Evolutionary conservation across 1,140 invertebrate species (phyloP).

Genomic region (Campoletis sonorensis): DNA sequence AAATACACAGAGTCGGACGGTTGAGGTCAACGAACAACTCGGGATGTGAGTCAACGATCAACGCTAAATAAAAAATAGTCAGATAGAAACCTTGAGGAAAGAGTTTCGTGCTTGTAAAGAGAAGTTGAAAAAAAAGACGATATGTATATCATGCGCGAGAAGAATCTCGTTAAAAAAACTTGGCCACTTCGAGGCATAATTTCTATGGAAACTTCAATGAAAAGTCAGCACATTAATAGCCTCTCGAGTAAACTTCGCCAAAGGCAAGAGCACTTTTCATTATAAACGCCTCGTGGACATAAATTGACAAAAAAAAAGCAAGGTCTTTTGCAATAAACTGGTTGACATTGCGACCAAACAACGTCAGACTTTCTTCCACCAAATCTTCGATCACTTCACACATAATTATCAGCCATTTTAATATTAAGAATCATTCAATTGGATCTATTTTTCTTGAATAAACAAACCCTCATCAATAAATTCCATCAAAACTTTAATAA

Average conservation of each 20-base stretch:
- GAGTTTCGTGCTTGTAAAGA: background rate
- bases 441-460: no score
- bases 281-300: background rate
- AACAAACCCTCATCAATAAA: no score
- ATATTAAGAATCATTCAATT: no score
- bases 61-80: background rate
- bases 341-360: background rate
- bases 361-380: background rate
- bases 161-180: background rate
- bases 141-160: background rate
- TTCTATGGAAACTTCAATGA: no score
- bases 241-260: background rate
- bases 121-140: background rate
- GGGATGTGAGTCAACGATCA: constrained; percentile 1
- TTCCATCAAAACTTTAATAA: no score
- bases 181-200: background rate
- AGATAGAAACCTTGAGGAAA: background rate
- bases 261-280: background rate
- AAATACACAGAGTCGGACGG: background rate
- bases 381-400: background rate
- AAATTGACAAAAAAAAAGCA: background rate
- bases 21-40: background rate
- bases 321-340: background rate
- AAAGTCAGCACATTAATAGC: background rate
- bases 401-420: no score